Base-by-base conservation (phyloP, 2,113 vertebrate genomes). In the Brienomyrus longianalis region DNA sequence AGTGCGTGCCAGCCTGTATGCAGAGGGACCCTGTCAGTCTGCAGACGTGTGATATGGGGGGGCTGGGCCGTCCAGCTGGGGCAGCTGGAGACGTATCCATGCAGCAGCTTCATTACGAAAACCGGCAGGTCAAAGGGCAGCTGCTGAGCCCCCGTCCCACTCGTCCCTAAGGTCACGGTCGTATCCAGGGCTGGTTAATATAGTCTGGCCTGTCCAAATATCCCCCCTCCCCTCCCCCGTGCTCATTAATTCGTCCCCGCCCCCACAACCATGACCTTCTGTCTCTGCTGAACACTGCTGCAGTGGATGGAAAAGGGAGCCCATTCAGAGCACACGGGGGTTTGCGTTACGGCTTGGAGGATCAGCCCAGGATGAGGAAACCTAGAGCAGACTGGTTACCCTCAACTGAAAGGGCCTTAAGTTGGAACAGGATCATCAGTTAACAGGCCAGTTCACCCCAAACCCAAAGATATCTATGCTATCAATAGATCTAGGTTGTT, bases 161-260 rank as follows among this genome's bases (percentile, higher is more conserved):
- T 91, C 70, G 89, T 87, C 85, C 88, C 51, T 56, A 35, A 90
- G 91, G 92, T 93, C 92, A 91, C 21, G 89, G 90, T 89, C 90
- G 92, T 83, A 89, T 89, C 89, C 62, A 88, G 31, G 45, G 66
- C 80, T 91, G 89, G 88, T 90, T 91, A 92, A 92, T 92, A 87
- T 91, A 91, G 51, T 91, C 88, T 90, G 88, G 88, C 80, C 48
- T 91, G 48, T 77, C 45, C 74, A 89, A 89, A 91, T 90, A 50
- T 62, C 70, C 27, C 62, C n/a, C 83, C 86, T 52, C 47, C 50
- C 27, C 43, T 80, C 45, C 31, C 86, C 50, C 31, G 5, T 19
- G 10, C 84, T 74, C 48, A 54, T 54, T 86, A 56, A 90, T 77
- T 74, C 62, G 7, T 31, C 35, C 70, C 90, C 59, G 54, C 86